phyloP scores from a whole-genome alignment of 37 sponge, comb jelly and placozoan species.

The Tethya wilhelma region DNA sequence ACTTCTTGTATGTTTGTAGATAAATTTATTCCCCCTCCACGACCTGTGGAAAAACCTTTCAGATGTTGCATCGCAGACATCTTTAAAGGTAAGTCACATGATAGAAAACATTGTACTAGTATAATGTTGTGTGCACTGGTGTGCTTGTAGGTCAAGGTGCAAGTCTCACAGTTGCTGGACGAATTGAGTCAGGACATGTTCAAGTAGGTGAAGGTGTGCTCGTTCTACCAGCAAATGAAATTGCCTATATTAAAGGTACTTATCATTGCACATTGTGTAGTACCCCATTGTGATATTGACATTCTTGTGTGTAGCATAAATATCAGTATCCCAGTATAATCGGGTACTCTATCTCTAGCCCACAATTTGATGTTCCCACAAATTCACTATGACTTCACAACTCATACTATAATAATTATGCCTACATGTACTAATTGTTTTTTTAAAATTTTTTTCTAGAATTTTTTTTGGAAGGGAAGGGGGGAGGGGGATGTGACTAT shows the following conservation, averaged over 20 bases:
- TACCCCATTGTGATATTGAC: too few species aligned
- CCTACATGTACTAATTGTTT: too few species aligned
- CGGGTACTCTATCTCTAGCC: too few species aligned
- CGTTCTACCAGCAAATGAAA: constrained; percentile 68
- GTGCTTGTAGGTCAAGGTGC: constrained; percentile 66
- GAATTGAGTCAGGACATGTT: constrained; percentile 74
- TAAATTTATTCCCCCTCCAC: constrained; percentile 62
- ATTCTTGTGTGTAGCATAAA: too few species aligned
- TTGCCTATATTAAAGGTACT: constrained; percentile 75
- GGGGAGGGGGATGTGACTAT: too few species aligned
- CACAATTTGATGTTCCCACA: too few species aligned
- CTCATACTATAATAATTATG: too few species aligned
- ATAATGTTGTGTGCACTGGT: not conserved
- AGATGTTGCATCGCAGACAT: constrained; percentile 74
- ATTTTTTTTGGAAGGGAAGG: too few species aligned
- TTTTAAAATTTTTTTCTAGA: too few species aligned
- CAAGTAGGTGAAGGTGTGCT: constrained; percentile 72
- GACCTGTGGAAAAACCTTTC: constrained; percentile 82
- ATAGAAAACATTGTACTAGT: not conserved
- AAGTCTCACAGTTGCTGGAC: constrained; percentile 66
- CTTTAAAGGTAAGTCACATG: constrained; percentile 55
- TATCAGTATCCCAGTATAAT: too few species aligned
- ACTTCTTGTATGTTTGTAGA: constrained; percentile 25
- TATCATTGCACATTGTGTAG: too few species aligned
- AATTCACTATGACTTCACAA: too few species aligned